These are phyloP conservation scores for human (Homo sapiens) DNA, from an alignment of 2,113 vertebrate species.

Conservation along the genomic window DNA sequence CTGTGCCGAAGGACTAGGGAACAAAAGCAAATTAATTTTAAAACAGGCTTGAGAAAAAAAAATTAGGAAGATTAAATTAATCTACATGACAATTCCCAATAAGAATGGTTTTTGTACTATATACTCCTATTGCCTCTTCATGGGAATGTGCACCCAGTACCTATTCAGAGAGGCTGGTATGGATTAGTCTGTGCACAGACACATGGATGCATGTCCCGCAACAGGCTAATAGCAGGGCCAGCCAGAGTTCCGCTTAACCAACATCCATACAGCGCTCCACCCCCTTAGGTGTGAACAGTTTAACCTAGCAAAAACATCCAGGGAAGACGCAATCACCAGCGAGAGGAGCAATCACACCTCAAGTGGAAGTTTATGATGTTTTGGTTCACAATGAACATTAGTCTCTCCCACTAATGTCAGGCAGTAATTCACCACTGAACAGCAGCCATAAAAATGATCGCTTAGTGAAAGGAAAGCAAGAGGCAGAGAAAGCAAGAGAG, in stretches of 20 bases:
- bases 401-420: conserved; percentile 33
- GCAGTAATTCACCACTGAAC: conserved; percentile 13
- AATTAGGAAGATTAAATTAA: not conserved
- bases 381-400: conserved; percentile 34
- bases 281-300: not conserved
- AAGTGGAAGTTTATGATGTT: conserved; percentile 56
- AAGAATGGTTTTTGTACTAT: not conserved
- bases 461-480: not conserved
- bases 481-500: not conserved
- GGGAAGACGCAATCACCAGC: not conserved
- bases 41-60: not conserved
- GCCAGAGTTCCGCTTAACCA: not conserved
- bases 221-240: not conserved
- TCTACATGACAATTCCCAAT: not conserved
- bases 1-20: not conserved
- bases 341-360: conserved; percentile 41
- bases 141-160: not conserved
- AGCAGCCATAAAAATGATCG: conserved; percentile 44
- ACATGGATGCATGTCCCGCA: accelerated
- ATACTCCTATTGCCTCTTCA: not conserved
- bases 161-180: not conserved
- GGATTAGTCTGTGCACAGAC: not conserved
- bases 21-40: not conserved
- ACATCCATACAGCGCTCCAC: accelerated
- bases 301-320: not conserved